Conservation (phyloP, 2,888 invertebrate genomes). For the Panorpa germanica region DNA sequence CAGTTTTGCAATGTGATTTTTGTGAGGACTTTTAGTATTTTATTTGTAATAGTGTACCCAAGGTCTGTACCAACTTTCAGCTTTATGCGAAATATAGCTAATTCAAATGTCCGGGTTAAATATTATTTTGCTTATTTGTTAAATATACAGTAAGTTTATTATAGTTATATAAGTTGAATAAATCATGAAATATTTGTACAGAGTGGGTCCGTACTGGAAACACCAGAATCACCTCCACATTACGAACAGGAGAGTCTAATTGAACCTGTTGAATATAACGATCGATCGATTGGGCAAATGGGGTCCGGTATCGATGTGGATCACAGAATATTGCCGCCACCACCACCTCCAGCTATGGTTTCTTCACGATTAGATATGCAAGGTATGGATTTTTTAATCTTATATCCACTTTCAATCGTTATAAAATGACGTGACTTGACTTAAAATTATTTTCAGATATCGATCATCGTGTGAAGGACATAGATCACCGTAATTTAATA, state of each 20-base stretch:
- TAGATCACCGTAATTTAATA: constrained; percentile 71
- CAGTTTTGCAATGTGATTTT: too few relatives aligned
- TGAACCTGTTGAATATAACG: constrained; percentile 36
- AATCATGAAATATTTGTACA: too few relatives aligned
- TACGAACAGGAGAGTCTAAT: constrained; percentile 41
- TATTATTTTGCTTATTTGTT: too few relatives aligned
- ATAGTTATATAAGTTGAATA: too few relatives aligned
- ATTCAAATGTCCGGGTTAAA: too few relatives aligned
- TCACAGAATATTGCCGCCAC: constrained; percentile 37
- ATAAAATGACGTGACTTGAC: background rate
- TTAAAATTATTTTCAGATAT: constrained; percentile 4
- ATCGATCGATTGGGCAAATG: constrained; percentile 15
- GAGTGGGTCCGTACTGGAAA: constrained; percentile 24
- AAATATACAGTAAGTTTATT: too few relatives aligned
- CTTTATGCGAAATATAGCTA: too few relatives aligned
- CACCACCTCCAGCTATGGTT: constrained; percentile 14
- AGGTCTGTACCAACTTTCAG: too few relatives aligned
- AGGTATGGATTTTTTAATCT: background rate
- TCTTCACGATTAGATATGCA: constrained; percentile 13
- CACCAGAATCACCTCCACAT: constrained; percentile 45
- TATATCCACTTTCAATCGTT: background rate
- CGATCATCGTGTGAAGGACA: constrained; percentile 32
- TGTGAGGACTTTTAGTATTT: too few relatives aligned
- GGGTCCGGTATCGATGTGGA: constrained; percentile 28
- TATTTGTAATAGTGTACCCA: too few relatives aligned